Evolutionary conservation across 2,113 vertebrate species (phyloP), one percentile per base, ranked within the genome.

Genomic region (Nothobranchius furzeri): DNA sequence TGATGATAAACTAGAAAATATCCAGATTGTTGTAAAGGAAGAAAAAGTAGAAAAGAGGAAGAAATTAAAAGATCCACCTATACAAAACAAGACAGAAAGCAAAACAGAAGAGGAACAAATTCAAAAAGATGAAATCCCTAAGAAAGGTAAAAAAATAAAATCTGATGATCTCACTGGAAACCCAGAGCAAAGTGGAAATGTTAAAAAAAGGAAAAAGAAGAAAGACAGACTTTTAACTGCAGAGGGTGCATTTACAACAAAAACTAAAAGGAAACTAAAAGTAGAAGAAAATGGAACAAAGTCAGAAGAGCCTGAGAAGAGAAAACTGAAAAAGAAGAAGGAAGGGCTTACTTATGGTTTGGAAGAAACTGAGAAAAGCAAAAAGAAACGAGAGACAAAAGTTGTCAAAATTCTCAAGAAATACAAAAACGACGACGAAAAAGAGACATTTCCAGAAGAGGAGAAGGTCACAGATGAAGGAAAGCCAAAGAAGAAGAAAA

Each of bases 101-200:
- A 37, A 52, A 11, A 9, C 53, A 45, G 68, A 67, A 11, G 65
- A 68, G 9, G 53, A 75, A 40, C 50, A 72, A 75, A 17, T 6
- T 15, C 47, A 0, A 60, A 37, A 59, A n/a, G 30, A 61, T 24
- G 1, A 1, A 17, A 14, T 50, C 13, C 2, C 13, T 13, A 75
- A 79, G 58, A 89, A 61, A 71, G 60, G 10, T 10, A 85, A 80
- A 45, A 76, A 85, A 43, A n/a, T 6, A 49, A 83, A 78, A 60
- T 55, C 42, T 0, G 50, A 36, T 4, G 10, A 35, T 42, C 7
- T 42, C 48, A 4, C 13, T 49, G 42, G 3, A 15, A 71, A 5
- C 17, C 25, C 12, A 30, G 71, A 81, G 20, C 45, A 58, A 17
- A 64, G 13, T 1, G 11, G 57, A 14, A 40, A 51, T 25, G 50